Evolutionary conservation across 92 coral and sea anemone species (phyloP), one percentile per base, ranked within the genome.

Genomic region (Virgularia gustaviana): DNA sequence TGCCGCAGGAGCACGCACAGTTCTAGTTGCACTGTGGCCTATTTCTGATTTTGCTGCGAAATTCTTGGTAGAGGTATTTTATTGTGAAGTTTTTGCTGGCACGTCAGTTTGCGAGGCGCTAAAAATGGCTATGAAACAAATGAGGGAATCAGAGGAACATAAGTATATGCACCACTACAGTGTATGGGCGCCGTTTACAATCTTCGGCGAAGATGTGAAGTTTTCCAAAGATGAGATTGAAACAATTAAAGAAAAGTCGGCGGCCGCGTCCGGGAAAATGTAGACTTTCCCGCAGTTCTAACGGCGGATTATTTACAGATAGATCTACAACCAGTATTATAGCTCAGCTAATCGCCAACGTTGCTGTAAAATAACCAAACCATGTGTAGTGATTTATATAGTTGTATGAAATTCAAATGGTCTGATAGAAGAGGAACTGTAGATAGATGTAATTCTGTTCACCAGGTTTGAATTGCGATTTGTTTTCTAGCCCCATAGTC

Each of bases 1-100:
- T 13, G 86, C 81, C 36, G 82, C 86, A 9, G 86, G 86, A 5
- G 86, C 82, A 42, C 81, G 47, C 52, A 32, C 82, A 4, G 85
- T 81, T 24, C 57, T 81, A 6, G 85, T 71, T 38, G 58, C 85
- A 1, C 47, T 81, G 32, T 75, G 85, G 85, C 77, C 82, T 12
- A 75, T 81, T 72, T 38, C 64, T 7, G 85, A 81, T 29, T 59
- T 27, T 3, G 77, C 72, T 2, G 66, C 85, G 6, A 20, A 52
- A 22, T 34, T 70, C 20, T 81, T 81, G 49, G 76, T 75, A 81
- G 45, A 76, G 27, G 13, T 20, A 15, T 81, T 81, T 37, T 81
- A 81, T 74, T 58, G 57, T 57, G 63, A 71, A 49, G 30, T 81
- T 28, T 56, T 34, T 44, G 44, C 65, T 2, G 80, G 54, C 57